phyloP scores from a whole-genome alignment of 1,140 invertebrate genomes.

The Drosophila erecta region DNA sequence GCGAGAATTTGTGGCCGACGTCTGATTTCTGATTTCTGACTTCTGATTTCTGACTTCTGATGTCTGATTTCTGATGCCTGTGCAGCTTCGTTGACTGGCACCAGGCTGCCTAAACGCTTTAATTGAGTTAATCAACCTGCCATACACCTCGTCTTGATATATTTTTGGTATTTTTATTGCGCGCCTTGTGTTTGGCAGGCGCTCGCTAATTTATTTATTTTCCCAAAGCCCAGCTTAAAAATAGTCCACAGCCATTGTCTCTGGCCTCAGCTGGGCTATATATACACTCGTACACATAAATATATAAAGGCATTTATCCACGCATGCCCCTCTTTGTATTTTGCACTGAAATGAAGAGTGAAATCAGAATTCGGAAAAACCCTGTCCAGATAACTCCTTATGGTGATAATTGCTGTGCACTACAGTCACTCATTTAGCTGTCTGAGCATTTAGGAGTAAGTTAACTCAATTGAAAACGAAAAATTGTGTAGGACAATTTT shows the following conservation, averaged over 20 bases:
- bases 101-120: slow-evolving; percentile 69
- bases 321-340: not conserved
- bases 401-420: too few relatives aligned
- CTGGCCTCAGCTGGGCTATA: not conserved
- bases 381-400: not conserved
- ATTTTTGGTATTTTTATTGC: slow-evolving; percentile 68
- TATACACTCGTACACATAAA: not conserved
- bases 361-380: slow-evolving; percentile 1
- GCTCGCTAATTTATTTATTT: slow-evolving; percentile 72
- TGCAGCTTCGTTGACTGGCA: slow-evolving; percentile 52
- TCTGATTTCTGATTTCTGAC: too few relatives aligned
- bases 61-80: slow-evolving; percentile 1
- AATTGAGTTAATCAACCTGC: slow-evolving; percentile 73
- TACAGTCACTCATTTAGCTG: too few relatives aligned
- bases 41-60: too few relatives aligned
- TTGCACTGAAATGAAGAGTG: not conserved
- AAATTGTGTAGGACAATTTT: too few relatives aligned
- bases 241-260: slow-evolving; percentile 48
- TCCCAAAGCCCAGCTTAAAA: slow-evolving; percentile 55
- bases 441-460: too few relatives aligned
- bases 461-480: too few relatives aligned
- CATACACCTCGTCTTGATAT: slow-evolving; percentile 34
- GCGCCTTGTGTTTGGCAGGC: slow-evolving; percentile 52
- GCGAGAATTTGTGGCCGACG: too few relatives aligned
- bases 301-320: not conserved